Percentiles rank a stretch among this genome's conserved stretches.
These are phyloP conservation scores for Pollenia amentaria DNA, from an alignment of 2,888 invertebrate species.

Conservation along the genomic window DNA sequence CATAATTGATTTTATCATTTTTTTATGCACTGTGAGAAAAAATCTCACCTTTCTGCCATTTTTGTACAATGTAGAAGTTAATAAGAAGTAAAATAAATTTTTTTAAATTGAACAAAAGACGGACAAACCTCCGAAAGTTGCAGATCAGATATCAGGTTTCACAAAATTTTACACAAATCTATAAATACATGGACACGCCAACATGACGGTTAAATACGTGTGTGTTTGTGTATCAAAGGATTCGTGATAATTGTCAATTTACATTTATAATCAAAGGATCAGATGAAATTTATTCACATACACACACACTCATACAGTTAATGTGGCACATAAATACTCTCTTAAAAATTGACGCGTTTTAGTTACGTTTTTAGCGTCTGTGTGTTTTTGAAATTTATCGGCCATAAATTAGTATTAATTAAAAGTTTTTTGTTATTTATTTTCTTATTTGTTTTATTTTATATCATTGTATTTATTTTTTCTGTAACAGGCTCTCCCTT, in stretches of 20 bases:
- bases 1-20: not conserved
- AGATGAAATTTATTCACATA: not conserved
- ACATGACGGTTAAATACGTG: too few relatives aligned
- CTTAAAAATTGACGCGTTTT: slow-evolving; percentile 9
- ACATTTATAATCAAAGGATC: slow-evolving; percentile 44
- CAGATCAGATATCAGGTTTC: too few relatives aligned
- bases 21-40: not conserved
- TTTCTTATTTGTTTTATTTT: too few relatives aligned
- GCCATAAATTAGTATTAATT: slow-evolving; percentile 17
- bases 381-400: not conserved
- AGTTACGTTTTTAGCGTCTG: not conserved
- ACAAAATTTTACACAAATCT: slow-evolving; percentile 3
- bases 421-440: not conserved
- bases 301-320: not conserved
- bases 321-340: too few relatives aligned
- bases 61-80: not conserved
- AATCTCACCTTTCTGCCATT: not conserved
- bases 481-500: too few relatives aligned
- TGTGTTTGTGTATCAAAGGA: too few relatives aligned
- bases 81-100: not conserved
- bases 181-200: too few relatives aligned
- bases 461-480: too few relatives aligned
- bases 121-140: not conserved
- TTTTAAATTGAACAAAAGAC: slow-evolving; percentile 17
- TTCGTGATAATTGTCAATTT: slow-evolving; percentile 52